phyloP scores from a whole-genome alignment of 2,888 invertebrate species.

The Pristionchus fissidentatus region DNA sequence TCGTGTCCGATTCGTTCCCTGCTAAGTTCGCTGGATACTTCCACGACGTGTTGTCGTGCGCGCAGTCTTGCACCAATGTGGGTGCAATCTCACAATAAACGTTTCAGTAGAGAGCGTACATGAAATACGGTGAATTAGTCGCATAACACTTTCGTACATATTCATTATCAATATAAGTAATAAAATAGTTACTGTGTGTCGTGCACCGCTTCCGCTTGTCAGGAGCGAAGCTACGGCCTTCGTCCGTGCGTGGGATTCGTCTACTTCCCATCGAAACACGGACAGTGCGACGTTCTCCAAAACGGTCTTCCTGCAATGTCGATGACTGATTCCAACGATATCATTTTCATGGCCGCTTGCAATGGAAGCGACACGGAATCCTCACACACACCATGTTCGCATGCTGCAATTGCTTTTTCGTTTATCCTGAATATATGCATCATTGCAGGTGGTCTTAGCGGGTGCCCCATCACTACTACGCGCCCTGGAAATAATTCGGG shows the following conservation, averaged over 20 bases:
- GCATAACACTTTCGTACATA: too few relatives aligned
- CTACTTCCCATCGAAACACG: background rate
- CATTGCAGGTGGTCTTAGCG: background rate
- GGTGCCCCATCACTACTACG: background rate
- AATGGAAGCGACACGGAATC: background rate
- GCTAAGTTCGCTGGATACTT: constrained; percentile 13
- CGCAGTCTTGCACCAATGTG: constrained; percentile 16
- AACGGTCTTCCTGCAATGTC: background rate
- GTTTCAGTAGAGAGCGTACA: too few relatives aligned
- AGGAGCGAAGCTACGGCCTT: background rate
- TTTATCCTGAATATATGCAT: background rate
- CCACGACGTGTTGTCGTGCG: background rate
- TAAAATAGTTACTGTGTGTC: too few relatives aligned
- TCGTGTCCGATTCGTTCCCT: background rate
- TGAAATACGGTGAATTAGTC: background rate
- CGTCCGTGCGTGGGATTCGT: constrained; percentile 19
- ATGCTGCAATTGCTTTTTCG: too few relatives aligned
- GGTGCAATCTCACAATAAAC: background rate
- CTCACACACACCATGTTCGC: background rate
- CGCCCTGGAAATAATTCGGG: background rate
- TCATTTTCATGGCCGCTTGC: background rate
- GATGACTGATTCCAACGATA: background rate
- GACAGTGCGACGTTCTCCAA: background rate
- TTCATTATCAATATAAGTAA: too few relatives aligned
- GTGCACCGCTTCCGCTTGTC: background rate